Evolutionary conservation across 2,888 invertebrate species (phyloP).

Genomic region (Clusia tigrina): DNA sequence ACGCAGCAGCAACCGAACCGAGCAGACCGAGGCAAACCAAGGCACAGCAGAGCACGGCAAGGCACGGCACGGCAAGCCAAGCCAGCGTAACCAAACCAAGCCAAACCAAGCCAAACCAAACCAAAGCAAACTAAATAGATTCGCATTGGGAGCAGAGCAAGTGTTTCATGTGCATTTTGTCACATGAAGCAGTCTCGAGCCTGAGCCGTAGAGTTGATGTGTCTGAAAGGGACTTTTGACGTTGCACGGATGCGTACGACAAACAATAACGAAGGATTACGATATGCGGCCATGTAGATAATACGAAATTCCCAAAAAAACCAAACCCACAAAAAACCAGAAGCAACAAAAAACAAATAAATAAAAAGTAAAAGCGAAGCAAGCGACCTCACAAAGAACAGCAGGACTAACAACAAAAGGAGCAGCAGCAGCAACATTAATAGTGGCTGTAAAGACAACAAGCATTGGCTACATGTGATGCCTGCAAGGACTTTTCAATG

Average conservation of each 20-base stretch:
- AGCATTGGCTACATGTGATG: constrained; percentile 30
- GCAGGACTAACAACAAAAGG: constrained; percentile 18
- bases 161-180: constrained; percentile 11
- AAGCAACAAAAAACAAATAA: constrained; percentile 29
- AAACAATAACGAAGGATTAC: constrained; percentile 30
- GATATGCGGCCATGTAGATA: constrained; percentile 36
- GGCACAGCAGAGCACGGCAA: neutral
- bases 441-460: no score
- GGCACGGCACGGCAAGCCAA: neutral
- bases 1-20: no score
- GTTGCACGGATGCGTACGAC: constrained; percentile 21
- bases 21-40: neutral
- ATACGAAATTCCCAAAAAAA: constrained; percentile 37
- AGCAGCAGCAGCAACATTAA: constrained; percentile 27
- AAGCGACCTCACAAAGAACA: constrained; percentile 30
- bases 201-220: constrained; percentile 11
- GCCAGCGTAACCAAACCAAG: neutral
- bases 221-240: constrained; percentile 10
- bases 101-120: neutral
- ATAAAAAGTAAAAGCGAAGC: constrained; percentile 20
- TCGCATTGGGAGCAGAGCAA: neutral
- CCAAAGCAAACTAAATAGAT: neutral
- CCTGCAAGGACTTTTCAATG: constrained; percentile 37
- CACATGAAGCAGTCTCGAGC: constrained; percentile 1
- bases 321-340: constrained; percentile 25